Evolutionary conservation across 2,888 invertebrate species (phyloP).

Genomic region (Drosophila barbarae): DNA sequence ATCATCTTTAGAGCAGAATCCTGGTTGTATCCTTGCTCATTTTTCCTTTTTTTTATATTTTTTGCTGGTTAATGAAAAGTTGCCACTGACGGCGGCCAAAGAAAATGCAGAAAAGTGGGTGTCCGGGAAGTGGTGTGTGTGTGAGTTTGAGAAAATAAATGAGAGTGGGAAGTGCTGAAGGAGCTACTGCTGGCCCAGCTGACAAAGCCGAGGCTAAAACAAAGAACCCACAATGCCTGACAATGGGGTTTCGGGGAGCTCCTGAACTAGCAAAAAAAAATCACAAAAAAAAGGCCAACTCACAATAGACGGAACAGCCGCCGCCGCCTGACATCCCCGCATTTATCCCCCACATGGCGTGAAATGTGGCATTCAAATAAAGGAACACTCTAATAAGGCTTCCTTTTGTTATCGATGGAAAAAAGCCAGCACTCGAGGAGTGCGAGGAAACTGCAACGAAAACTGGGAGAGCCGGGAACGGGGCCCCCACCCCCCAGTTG

Average conservation of each 20-base stretch:
- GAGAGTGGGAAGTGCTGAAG: constrained; percentile 12
- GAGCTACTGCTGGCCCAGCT: constrained; percentile 25
- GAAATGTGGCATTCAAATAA: constrained; percentile 72
- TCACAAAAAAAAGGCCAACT: constrained; percentile 27
- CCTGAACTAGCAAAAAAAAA: constrained; percentile 19
- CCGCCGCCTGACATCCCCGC: constrained; percentile 3
- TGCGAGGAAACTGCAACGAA: constrained; percentile 14
- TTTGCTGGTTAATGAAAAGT: constrained; percentile 41
- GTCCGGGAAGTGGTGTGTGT: not conserved
- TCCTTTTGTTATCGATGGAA: constrained; percentile 66
- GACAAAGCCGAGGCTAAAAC: constrained; percentile 51
- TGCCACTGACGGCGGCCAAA: constrained; percentile 31
- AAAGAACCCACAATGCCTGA: constrained; percentile 52
- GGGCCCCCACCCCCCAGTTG: not conserved
- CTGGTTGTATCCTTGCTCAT: constrained; percentile 8
- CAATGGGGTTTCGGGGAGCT: constrained; percentile 25
- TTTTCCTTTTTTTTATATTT: constrained; percentile 4
- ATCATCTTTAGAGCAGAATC: constrained; percentile 8
- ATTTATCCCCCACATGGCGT: constrained; percentile 46
- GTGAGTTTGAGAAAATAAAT: not conserved
- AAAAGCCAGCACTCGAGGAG: constrained; percentile 22
- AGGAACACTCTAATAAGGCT: constrained; percentile 71
- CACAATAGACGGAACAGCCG: constrained; percentile 27
- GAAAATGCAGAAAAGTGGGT: constrained; percentile 18
- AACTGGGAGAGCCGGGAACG: constrained; percentile 3